Conservation (phyloP, 2,113 vertebrate species). For the Eonycteris spelaea region DNA sequence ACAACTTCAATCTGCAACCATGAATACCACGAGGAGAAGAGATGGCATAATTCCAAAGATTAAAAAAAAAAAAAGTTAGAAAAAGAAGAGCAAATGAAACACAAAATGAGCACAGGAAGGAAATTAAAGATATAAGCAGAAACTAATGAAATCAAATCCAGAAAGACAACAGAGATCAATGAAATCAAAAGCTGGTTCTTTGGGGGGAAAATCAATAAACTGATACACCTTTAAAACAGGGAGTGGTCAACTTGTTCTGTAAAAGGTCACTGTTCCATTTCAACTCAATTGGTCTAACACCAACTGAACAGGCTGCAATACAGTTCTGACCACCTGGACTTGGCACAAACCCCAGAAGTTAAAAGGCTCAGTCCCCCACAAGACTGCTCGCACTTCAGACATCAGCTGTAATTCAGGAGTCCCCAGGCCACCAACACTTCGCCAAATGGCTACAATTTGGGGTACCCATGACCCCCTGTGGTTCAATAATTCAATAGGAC, state of each 20-base stretch:
- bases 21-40: not conserved
- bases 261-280: not conserved
- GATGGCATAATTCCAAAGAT: not conserved
- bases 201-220: not conserved
- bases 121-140: not conserved
- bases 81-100: not conserved
- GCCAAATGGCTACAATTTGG: not conserved
- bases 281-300: not conserved
- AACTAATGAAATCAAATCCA: not conserved
- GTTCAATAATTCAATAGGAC: not conserved
- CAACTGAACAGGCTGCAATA: not conserved
- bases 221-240: not conserved
- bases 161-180: not conserved
- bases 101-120: not conserved
- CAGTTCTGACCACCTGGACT: not conserved
- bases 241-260: not conserved
- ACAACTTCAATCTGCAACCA: not conserved
- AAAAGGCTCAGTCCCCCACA: not conserved
- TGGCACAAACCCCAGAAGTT: not conserved
- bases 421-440: not conserved
- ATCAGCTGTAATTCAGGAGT: not conserved
- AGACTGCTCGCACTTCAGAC: not conserved
- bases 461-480: not conserved
- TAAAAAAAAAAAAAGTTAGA: not conserved
- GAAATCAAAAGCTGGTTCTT: conserved; percentile 16